These are phyloP conservation scores for Halichoerus grypus DNA, from an alignment of 2,113 vertebrate species.

Conservation along the genomic window DNA sequence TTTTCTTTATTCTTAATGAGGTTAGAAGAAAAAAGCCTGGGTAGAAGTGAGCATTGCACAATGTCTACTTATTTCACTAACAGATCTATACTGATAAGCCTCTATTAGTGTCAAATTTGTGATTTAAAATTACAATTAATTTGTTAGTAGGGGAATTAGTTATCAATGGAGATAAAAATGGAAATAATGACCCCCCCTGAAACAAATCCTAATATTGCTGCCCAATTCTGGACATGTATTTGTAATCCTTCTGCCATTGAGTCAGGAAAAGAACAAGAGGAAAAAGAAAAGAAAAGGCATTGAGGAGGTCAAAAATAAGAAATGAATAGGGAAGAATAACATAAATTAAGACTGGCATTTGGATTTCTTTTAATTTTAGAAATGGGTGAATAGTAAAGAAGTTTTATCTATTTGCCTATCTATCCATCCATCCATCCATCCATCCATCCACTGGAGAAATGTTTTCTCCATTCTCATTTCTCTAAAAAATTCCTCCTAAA, in stretches of 20 bases:
- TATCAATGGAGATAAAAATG: not conserved
- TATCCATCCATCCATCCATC: not conserved
- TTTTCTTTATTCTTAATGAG: conserved; percentile 45
- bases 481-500: not conserved
- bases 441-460: not conserved
- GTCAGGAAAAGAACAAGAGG: not conserved
- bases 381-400: not conserved
- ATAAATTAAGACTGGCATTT: not conserved
- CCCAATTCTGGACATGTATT: not conserved
- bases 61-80: not conserved
- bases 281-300: not conserved
- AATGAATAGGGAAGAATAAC: not conserved
- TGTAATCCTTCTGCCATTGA: not conserved
- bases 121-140: not conserved
- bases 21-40: not conserved
- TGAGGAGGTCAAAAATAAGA: not conserved
- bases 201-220: not conserved
- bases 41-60: not conserved
- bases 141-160: not conserved
- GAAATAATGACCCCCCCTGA: not conserved
- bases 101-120: not conserved
- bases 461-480: not conserved
- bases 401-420: not conserved
- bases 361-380: not conserved
- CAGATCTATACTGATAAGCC: not conserved